Base-by-base conservation (phyloP, 2,113 vertebrate genomes). In the Lophotis ruficrista region DNA sequence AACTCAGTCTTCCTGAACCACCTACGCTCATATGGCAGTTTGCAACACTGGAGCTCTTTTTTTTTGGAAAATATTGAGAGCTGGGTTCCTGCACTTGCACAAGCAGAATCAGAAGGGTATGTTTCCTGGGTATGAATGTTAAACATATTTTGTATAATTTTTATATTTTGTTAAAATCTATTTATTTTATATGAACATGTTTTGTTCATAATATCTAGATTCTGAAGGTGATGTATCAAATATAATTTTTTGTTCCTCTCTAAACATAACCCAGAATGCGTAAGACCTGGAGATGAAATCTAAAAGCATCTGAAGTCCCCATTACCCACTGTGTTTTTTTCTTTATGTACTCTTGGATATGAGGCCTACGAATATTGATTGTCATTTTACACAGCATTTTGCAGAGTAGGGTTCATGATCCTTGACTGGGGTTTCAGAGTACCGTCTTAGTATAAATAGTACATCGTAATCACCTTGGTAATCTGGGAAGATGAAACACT, bases 401-500 rank as follows among this genome's bases (percentile, higher is more conserved):
- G 7, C 38, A 31, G 10, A 65, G 47, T 0, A 12, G 18, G 7
- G 13, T 25, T 84, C 45, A 8, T 64, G 68, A 69, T 86, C 71
- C 82, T 89, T 94, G 61, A 24, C 62, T 65, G 51, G 5, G 5
- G 7, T 95, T 81, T 90, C 47, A 54, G 64, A 20, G 9, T 38
- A 60, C 30, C 82, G 31, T 53, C 24, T 81, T 61, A 57, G 25
- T 76, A 94, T 93, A 92, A 95, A 96, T 78, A 92, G 90, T 37
- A 68, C 57, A 33, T 33, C 12, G 45, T 89, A 94, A 95, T 92
- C 86, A 25, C 53, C 54, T 84, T 33, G 48, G 15, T 96, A 93
- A 95, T 92, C 90, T 92, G 83, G 64, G 35, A 90, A 68, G 85
- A 93, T 91, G 69, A 93, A 93, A 58, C 47, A 35, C 25, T 88